Percentiles rank a stretch among this genome's conserved stretches.
Conservation (phyloP, 2,113 vertebrate genomes). For the Porphyrio hochstetteri region DNA sequence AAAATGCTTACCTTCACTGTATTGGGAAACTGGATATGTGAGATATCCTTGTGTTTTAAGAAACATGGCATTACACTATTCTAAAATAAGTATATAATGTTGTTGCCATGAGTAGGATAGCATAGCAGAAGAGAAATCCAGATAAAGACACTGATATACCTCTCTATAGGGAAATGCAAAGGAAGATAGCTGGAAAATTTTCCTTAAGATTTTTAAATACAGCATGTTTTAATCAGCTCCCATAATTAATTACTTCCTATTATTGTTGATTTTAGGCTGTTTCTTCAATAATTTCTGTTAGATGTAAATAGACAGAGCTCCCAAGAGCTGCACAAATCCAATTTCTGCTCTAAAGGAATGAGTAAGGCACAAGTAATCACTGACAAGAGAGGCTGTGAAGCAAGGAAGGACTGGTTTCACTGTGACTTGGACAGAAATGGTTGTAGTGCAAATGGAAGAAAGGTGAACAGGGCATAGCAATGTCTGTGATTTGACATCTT, state of each 20-base stretch:
- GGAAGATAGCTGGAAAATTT: background rate
- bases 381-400: background rate
- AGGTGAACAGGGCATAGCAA: background rate
- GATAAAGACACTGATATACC: background rate
- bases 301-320: background rate
- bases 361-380: background rate
- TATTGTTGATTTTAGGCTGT: background rate
- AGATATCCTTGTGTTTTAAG: background rate
- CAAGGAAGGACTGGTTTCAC: background rate
- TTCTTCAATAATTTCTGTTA: background rate
- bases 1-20: background rate
- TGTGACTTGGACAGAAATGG: background rate
- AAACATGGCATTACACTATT: background rate
- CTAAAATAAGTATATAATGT: background rate
- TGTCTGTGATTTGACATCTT: accelerated
- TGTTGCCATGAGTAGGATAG: background rate
- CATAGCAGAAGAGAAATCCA: background rate
- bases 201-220: background rate
- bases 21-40: background rate
- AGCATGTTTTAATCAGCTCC: background rate
- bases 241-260: background rate
- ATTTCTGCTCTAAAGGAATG: background rate
- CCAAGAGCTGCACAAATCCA: background rate
- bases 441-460: background rate
- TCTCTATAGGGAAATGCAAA: background rate